Evolutionary conservation across 1,140 invertebrate genomes (phyloP), one percentile per base, ranked within the genome.

Genomic region (Scaptomyza montana): DNA sequence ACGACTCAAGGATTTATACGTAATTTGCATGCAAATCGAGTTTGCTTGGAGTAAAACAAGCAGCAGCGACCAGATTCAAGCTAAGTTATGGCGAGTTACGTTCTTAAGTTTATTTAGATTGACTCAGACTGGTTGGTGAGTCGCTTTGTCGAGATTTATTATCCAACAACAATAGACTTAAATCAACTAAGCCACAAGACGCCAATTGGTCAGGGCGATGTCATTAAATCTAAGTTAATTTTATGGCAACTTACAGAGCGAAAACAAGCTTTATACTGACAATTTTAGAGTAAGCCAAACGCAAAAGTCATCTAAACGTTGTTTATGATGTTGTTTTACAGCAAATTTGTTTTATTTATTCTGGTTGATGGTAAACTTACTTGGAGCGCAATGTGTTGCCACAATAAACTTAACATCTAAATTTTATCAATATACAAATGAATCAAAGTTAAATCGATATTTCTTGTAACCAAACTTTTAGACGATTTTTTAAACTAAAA

Each of bases 1-100:
- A 63, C 72, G 64, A 80, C 60, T 77, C 78, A 80, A 80, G 78
- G 73, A 77, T 73, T 73, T 68, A 73, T 68, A 61, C 50, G 64
- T 57, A 73, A 73, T 73, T 73, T 73, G 51, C 70, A 73, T 73
- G 70, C 70, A 73, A 79, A 79, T 80, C 72, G 50, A 71, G 77
- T 53, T 61, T 71, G 65, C 59, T 13, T 30, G 49, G 21, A n/a
- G 12, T 10, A 30, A 39, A 64, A 16, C 19, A 54, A 45, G 56
- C 50, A 45, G 56, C 50, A 56, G 25, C 16, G 16, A 43, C 13
- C n/a, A 5, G 55, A n/a, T 13, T 7, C n/a, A 2, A 4, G 49
- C 28, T 10, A 6, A 13, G 30, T 9, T 12, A 25, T 5, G 12
- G 25, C 9, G 16, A 21, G 16, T 45, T 54, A 33, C 41, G 43